Evolutionary conservation across 2,113 vertebrate species (phyloP), one percentile per base, ranked within the genome.

Genomic region (Elaphurus davidianus): DNA sequence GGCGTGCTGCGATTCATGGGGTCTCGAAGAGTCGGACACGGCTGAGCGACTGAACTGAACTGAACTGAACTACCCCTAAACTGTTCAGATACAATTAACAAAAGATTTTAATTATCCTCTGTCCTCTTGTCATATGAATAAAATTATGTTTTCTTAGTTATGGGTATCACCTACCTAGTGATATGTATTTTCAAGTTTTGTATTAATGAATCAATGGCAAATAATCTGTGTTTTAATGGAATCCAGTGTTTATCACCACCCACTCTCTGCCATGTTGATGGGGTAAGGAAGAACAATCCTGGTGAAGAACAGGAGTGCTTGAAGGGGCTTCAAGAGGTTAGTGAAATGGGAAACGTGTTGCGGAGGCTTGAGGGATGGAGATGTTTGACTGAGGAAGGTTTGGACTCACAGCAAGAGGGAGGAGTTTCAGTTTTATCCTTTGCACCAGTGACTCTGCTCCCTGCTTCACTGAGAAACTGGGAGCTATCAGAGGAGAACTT

Each of bases 21-120:
- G 33, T n/a, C 3, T 7, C 33, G 9, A 64, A n/a, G 62, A n/a
- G 62, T n/a, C 1, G 0, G 33, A 67, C 62, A 67, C 0, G 1
- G 19, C 62, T 67, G 62, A 45, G 9, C 45, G 8, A 45, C 45
- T 47, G 45, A 45, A 47, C 45, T 47, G 45, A 47, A 47, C 45
- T 47, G 45, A 47, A 47, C 45, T 47, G 45, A 47, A 10, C 45
- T 47, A 47, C 47, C 57, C 23, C 19, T 52, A 13, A 30, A 62
- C 54, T 60, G 7, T 54, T 96, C 33, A 36, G 36, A 47, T 36
- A 62, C 36, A 55, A 19, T 52, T 96, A 83, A 27, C 19, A 45
- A 82, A 76, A 15, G 27, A 62, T 84, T 89, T 71, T 84, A 36
- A 64, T 85, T 67, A 64, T 78, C 54, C 36, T 62, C 9, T 47